phyloP scores from a whole-genome alignment of 2,888 invertebrate species.

The Luffia ferchaultella region DNA sequence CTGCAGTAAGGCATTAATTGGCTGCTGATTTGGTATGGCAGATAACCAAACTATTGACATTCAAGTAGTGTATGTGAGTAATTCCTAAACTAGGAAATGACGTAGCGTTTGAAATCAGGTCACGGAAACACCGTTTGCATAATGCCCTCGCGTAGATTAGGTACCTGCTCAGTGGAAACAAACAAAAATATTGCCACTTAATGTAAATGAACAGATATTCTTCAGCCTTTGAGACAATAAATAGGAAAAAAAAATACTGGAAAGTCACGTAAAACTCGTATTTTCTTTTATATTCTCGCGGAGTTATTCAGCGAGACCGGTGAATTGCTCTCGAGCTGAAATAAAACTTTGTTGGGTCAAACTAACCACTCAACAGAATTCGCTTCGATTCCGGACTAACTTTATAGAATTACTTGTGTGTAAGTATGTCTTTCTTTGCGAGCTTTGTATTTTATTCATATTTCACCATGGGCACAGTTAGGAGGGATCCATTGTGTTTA shows the following conservation, averaged over 20 bases:
- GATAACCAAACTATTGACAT: too few relatives aligned
- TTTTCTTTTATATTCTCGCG: neutral
- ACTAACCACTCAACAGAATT: neutral
- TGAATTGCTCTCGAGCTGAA: neutral
- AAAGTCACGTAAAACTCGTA: too few relatives aligned
- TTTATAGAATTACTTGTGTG: neutral
- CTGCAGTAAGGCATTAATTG: too few relatives aligned
- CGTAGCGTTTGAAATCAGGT: conserved; percentile 12
- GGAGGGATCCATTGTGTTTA: too few relatives aligned
- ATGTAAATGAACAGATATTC: conserved; percentile 14
- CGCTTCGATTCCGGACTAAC: neutral
- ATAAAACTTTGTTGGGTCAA: neutral
- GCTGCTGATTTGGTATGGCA: too few relatives aligned
- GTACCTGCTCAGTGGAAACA: conserved; percentile 4
- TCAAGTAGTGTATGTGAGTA: too few relatives aligned
- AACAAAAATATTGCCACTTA: conserved; percentile 12
- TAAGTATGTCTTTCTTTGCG: neutral
- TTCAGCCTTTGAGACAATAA: too few relatives aligned
- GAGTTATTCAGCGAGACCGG: neutral
- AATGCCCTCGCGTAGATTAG: conserved; percentile 11
- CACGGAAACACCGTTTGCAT: conserved; percentile 13
- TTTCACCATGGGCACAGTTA: too few relatives aligned
- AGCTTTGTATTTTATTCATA: too few relatives aligned
- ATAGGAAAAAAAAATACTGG: too few relatives aligned
- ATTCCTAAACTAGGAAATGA: too few relatives aligned